phyloP scores from a whole-genome alignment of 2,113 vertebrate species.

The Corapipo altera region DNA sequence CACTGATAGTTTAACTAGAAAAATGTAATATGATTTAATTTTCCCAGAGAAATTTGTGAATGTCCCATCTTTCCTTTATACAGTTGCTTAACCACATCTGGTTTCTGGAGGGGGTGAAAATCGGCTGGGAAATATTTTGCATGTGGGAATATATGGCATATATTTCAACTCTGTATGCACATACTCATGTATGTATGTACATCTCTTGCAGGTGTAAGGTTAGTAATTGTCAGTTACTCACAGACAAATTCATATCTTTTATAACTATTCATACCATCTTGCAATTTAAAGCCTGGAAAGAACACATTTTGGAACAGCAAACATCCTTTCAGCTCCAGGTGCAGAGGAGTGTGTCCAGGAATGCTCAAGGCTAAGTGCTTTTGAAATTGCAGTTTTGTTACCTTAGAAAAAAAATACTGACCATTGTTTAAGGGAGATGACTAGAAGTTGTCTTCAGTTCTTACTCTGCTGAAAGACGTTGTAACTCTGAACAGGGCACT shows the following conservation, averaged over 20 bases:
- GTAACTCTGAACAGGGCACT: not conserved
- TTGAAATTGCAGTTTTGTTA: not conserved
- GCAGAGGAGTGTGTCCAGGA: not conserved
- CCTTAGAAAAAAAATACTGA: not conserved
- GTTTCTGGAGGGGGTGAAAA: not conserved
- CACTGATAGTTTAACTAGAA: not conserved
- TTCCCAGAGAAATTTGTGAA: not conserved
- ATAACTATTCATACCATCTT: conserved; percentile 5
- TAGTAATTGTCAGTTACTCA: not conserved
- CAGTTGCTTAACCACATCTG: not conserved
- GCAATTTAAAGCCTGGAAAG: conserved; percentile 47
- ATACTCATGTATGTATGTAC: not conserved
- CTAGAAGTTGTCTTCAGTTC: not conserved
- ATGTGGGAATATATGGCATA: not conserved
- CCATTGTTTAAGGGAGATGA: not conserved
- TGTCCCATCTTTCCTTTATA: not conserved
- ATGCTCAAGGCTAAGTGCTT: not conserved
- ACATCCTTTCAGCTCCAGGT: conserved; percentile 10
- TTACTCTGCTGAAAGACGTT: not conserved
- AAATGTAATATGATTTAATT: not conserved
- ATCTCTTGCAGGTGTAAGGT: not conserved
- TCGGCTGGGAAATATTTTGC: not conserved
- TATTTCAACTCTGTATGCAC: not conserved
- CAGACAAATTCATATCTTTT: conserved; percentile 29
- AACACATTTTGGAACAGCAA: conserved; percentile 11